phyloP scores from a whole-genome alignment of 2,888 invertebrate genomes.

The Neocrepidodera transversa region DNA sequence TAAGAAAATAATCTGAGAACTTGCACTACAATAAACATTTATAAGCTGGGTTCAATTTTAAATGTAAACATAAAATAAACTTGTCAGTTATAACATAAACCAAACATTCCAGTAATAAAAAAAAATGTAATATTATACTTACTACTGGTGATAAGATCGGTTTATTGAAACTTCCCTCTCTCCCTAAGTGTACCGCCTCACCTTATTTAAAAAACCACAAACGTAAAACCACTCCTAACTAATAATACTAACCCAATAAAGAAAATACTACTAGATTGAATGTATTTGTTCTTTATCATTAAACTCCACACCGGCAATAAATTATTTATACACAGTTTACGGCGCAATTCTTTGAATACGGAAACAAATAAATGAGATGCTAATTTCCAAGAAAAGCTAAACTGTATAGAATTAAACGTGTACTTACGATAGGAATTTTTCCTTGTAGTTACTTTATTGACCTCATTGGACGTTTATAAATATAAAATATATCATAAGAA shows the following conservation, averaged over 20 bases:
- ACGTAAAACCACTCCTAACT: conserved; percentile 21
- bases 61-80: conserved; percentile 26
- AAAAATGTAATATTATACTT: conserved; percentile 16
- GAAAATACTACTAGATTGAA: neutral
- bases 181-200: conserved; percentile 16
- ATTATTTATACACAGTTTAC: conserved; percentile 17
- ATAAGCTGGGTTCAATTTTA: conserved; percentile 7
- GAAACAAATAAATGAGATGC: conserved; percentile 17
- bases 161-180: conserved; percentile 22
- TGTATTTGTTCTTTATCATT: conserved; percentile 8
- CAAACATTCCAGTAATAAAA: conserved; percentile 16
- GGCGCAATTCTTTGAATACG: conserved; percentile 27
- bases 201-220: conserved; percentile 15
- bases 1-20: conserved; percentile 19
- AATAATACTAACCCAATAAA: neutral
- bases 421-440: conserved; percentile 21
- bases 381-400: conserved; percentile 17
- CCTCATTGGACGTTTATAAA: conserved; percentile 19
- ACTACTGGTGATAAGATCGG: conserved; percentile 16
- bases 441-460: conserved; percentile 19
- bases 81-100: conserved; percentile 28
- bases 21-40: conserved; percentile 19
- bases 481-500: conserved; percentile 19
- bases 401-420: neutral
- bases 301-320: conserved; percentile 4